Percentiles rank a stretch among this genome's conserved stretches.
phyloP scores from a whole-genome alignment of 1,140 invertebrate genomes.

The Psix sp. region DNA sequence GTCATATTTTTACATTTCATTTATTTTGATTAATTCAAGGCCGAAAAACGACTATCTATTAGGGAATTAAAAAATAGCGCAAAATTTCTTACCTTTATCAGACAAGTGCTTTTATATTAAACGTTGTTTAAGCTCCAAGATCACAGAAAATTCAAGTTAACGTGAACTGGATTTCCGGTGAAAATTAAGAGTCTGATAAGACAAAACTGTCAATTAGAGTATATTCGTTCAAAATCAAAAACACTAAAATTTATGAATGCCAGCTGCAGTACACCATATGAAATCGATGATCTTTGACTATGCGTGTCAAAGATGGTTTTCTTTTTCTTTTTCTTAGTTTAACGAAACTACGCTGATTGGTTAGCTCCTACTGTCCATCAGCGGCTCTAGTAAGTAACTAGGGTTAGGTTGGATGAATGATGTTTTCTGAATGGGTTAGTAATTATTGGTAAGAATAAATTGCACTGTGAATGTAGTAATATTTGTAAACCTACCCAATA shows the following conservation, averaged over 20 bases:
- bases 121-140: neutral
- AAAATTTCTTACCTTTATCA: constrained; percentile 13
- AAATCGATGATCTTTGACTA: constrained; percentile 20
- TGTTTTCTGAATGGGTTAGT: no score
- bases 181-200: neutral
- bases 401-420: no score
- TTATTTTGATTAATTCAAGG: no score
- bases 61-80: constrained; percentile 6
- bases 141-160: neutral
- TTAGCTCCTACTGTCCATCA: no score
- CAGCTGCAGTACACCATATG: constrained; percentile 21
- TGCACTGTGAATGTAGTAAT: no score
- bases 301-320: neutral
- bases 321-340: no score
- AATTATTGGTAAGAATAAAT: no score
- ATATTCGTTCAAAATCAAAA: constrained; percentile 26
- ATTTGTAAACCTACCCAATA: no score
- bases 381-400: no score
- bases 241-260: constrained; percentile 12
- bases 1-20: no score
- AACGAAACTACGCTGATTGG: no score
- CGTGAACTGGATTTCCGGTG: neutral
- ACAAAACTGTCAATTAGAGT: constrained; percentile 1
- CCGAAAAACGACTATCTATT: no score
- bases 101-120: neutral